phyloP scores from a whole-genome alignment of 1,140 invertebrate genomes.

The Calliphora vicina region DNA sequence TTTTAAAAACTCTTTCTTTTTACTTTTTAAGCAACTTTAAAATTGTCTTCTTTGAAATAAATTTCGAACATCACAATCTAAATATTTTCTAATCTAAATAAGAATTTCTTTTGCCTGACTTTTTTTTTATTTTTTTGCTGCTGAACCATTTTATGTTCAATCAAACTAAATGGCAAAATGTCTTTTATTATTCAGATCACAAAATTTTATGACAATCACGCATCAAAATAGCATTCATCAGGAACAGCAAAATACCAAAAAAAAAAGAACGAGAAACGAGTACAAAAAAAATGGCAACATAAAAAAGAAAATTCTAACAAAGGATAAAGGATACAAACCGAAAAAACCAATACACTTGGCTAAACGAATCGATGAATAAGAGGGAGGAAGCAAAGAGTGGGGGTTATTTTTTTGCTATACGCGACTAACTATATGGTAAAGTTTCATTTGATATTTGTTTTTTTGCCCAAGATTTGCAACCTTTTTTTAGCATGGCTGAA shows the following conservation, averaged over 20 bases:
- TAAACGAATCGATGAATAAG: not conserved
- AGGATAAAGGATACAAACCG: conserved; percentile 16
- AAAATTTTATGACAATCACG: conserved; percentile 34
- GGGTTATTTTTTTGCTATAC: not conserved
- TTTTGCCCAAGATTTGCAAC: conserved; percentile 3
- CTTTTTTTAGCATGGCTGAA: not conserved
- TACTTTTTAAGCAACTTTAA: too few species aligned
- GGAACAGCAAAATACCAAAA: not conserved
- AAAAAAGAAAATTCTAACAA: not conserved
- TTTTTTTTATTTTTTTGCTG: not conserved
- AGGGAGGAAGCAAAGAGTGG: not conserved
- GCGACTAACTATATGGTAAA: not conserved
- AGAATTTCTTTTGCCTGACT: not conserved
- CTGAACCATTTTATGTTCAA: conserved; percentile 24
- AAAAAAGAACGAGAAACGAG: not conserved
- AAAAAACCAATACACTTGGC: not conserved
- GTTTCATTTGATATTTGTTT: not conserved
- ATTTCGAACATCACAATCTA: not conserved
- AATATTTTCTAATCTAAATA: conserved; percentile 22
- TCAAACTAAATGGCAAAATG: conserved; percentile 25
- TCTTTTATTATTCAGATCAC: conserved; percentile 22
- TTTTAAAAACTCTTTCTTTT: too few species aligned
- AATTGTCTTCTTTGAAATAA: not conserved
- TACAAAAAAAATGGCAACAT: not conserved
- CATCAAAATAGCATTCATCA: conserved; percentile 35